Evolutionary conservation across 2,888 invertebrate species (phyloP), one percentile per base, ranked within the genome.

Genomic region (Drosophila siamana): DNA sequence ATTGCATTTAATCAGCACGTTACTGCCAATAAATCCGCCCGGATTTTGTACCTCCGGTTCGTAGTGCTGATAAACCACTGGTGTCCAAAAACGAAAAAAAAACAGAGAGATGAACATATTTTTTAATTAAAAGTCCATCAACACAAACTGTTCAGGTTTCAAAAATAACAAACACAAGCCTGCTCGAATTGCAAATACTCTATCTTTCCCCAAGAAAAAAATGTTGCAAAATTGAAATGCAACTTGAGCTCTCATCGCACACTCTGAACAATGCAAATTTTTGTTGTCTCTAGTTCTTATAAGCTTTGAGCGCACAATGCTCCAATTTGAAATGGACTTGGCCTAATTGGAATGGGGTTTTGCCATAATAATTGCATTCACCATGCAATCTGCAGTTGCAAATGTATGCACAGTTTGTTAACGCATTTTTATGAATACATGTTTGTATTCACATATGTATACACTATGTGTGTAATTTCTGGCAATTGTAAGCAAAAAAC

Each of bases 11-110:
- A 94, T 93, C 68, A 94, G 88, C 55, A 94, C 93, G 88, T 94
- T 94, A 88, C 93, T 93, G 65, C 93, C 93, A 69, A 93, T 91
- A 89, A 94, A 94, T 76, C 93, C 93, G 68, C 93, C 93, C 36
- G 93, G 93, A 91, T 93, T 94, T 90, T 94, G 94, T 55, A 94
- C 94, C 92, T 94, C 94, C 64, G 94, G 93, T 76, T 94, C 94
- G 86, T 93, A 94, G 62, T 93, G 93, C 73, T 94, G 94, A 90
- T 93, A 92, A 70, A 94, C 93, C 86, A 93, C 94, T 93, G 85
- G 44, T 11, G 33, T 4, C 33, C 33, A 4, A 33, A 33, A 33
- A 4, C 4, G 11, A 33, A 28, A 19, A 50, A 22, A 33, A 50
- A 36, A 22, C 19, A 24, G 6, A n/a, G n/a, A 16, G 33, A 33